A percentile compares a stretch with the other conserved stretches of the same genome.
Evolutionary conservation across 2,888 invertebrate genomes (phyloP).

Genomic region (Aporophyla nigra): DNA sequence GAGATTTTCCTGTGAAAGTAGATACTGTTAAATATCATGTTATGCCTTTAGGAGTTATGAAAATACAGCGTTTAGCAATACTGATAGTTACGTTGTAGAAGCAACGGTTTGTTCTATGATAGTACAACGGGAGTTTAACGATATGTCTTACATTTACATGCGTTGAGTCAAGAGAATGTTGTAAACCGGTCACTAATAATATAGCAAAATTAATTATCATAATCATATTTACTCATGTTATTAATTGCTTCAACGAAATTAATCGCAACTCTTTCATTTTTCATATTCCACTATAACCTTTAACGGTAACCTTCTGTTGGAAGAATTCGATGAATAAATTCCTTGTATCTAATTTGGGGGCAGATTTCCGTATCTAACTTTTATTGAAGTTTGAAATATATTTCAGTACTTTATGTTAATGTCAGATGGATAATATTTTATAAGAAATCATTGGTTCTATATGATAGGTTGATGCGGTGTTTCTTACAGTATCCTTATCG

Average conservation of each 20-base stretch:
- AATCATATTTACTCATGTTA: constrained; percentile 28
- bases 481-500: too few species aligned
- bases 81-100: background rate
- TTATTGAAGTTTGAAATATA: background rate
- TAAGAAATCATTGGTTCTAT: background rate
- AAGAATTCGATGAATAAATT: background rate
- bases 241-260: constrained; percentile 9
- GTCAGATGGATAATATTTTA: background rate
- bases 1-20: background rate
- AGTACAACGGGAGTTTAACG: constrained; percentile 18
- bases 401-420: background rate
- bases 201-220: constrained; percentile 27
- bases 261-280: background rate
- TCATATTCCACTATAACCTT: background rate
- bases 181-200: constrained; percentile 23
- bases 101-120: constrained; percentile 1
- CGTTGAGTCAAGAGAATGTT: constrained; percentile 16
- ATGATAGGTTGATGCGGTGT: background rate
- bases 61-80: constrained; percentile 5
- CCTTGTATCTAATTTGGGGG: background rate
- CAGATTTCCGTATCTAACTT: background rate
- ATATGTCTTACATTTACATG: background rate
- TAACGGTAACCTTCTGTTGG: background rate
- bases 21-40: background rate
- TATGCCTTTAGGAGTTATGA: background rate